These are phyloP conservation scores for Turritopsis dohrnii DNA, from an alignment of 30 jellyfish, hydroid and myxozoan species.

Conservation along the genomic window DNA sequence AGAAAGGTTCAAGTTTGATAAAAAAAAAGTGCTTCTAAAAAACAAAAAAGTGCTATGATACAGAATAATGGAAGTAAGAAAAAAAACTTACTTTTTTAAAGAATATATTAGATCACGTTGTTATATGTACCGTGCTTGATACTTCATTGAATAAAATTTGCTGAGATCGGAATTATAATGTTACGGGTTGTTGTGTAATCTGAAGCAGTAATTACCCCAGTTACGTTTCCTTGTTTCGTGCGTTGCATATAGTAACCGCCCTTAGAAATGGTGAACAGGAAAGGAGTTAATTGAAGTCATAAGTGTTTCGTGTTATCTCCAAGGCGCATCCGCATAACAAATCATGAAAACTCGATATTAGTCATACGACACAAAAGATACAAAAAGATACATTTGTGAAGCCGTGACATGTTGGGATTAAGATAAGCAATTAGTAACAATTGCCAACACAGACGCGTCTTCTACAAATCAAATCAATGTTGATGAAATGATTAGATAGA, in stretches of 20 bases:
- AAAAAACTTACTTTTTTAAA: background rate
- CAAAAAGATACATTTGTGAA: background rate
- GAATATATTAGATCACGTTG: background rate
- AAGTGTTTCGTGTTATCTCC: background rate
- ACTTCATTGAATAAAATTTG: background rate
- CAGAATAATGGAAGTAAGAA: no score
- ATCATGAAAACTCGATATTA: background rate
- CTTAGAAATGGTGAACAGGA: background rate
- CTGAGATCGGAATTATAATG: background rate
- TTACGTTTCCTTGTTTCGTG: background rate
- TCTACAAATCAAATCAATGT: background rate
- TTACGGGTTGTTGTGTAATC: background rate
- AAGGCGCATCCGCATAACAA: background rate
- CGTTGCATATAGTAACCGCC: background rate
- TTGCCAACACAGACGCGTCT: no score
- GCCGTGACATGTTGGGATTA: background rate
- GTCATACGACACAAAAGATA: background rate
- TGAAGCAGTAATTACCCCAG: background rate
- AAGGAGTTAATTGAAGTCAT: background rate
- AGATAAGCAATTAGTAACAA: no score
- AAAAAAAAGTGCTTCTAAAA: no score
- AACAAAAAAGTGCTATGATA: background rate
- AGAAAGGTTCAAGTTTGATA: no score
- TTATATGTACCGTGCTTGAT: background rate
- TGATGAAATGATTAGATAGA: background rate